Percentiles rank a stretch among this genome's conserved stretches.
Conservation (phyloP, 1,140 invertebrate genomes). For the Pristionchus pacificus region DNA sequence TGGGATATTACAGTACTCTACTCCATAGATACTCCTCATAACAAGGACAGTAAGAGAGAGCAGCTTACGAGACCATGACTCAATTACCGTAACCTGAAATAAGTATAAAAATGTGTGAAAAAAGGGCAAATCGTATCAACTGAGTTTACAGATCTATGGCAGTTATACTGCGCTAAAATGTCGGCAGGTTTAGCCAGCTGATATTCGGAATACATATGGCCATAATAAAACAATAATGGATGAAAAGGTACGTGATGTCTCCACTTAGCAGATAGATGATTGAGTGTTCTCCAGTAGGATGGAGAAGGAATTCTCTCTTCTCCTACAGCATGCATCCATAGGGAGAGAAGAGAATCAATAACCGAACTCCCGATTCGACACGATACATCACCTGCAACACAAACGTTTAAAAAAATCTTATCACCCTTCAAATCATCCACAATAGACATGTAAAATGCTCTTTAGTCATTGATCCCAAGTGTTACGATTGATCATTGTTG, state of each 20-base stretch:
- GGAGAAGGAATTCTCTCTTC: conserved; percentile 46
- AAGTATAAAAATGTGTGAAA: no score
- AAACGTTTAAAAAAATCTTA: no score
- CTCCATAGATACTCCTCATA: conserved; percentile 41
- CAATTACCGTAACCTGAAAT: conserved; percentile 49
- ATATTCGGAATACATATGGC: background rate
- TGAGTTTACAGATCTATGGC: no score
- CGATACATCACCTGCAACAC: conserved; percentile 25
- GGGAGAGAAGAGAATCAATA: conserved; percentile 41
- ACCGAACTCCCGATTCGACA: conserved; percentile 22
- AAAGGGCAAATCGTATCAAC: background rate
- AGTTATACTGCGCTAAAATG: conserved; percentile 6
- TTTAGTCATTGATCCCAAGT: no score
- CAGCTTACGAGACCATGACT: conserved; percentile 49
- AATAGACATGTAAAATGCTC: no score
- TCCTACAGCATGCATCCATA: conserved; percentile 44
- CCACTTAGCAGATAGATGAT: conserved; percentile 39
- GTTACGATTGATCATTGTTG: no score
- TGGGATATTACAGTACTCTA: conserved; percentile 34
- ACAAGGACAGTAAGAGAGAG: conserved; percentile 46
- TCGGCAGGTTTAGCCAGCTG: conserved; percentile 1
- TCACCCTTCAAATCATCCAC: no score
- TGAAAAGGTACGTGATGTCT: conserved; percentile 41
- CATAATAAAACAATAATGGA: background rate
- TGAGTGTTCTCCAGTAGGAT: conserved; percentile 50